phyloP scores from a whole-genome alignment of 1,140 invertebrate species.

The Melipona quadrifasciata region DNA sequence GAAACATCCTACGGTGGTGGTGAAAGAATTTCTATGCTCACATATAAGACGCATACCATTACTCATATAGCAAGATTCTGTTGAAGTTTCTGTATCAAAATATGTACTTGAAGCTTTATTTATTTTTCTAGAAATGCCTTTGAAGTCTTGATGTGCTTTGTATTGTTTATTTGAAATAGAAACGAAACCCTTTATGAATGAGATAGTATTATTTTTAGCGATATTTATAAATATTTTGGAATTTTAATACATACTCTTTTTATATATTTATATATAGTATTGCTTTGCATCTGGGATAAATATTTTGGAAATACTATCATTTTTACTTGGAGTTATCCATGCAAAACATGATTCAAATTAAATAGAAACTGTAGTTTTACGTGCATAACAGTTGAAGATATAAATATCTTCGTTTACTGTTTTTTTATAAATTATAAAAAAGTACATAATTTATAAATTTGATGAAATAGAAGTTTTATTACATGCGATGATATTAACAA shows the following conservation, averaged over 20 bases:
- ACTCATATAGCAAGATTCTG: constrained; percentile 44
- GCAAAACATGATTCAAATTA: constrained; percentile 1
- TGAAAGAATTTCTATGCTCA: constrained; percentile 51
- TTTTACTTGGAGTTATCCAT: constrained; percentile 18
- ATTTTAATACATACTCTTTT: constrained; percentile 33
- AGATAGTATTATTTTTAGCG: background rate
- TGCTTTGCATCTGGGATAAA: constrained; percentile 9
- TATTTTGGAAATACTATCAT: constrained; percentile 26
- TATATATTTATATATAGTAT: background rate
- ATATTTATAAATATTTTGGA: background rate
- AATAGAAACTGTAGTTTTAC: constrained; percentile 10
- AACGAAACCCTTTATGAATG: constrained; percentile 28
- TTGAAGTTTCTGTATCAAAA: constrained; percentile 15
- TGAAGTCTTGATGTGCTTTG: background rate
- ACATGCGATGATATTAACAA: constrained; percentile 13
- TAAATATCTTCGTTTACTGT: background rate
- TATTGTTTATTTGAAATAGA: constrained; percentile 20
- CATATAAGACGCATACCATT: constrained; percentile 63
- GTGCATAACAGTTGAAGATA: constrained; percentile 30
- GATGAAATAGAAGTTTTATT: constrained; percentile 43
- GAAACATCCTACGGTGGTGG: constrained; percentile 59
- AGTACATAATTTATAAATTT: background rate
- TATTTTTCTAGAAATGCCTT: background rate
- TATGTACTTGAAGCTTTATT: background rate
- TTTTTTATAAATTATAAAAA: background rate